Evolutionary conservation across 1,140 invertebrate species (phyloP), one percentile per base, ranked within the genome.

Genomic region (Zeugodacus cucurbitae): DNA sequence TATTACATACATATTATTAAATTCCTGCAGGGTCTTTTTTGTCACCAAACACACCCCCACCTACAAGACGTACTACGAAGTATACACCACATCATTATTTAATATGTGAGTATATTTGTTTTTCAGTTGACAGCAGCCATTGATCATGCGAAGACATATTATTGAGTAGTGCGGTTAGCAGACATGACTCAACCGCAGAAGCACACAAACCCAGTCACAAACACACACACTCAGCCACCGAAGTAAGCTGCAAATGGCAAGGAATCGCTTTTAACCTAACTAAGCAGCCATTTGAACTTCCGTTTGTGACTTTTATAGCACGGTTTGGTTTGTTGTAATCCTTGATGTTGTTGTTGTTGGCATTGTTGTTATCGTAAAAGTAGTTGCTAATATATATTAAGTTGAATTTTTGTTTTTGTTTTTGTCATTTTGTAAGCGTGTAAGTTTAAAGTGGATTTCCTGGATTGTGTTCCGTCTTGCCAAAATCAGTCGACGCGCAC

Each of bases 391-490:
- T 74, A 74, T 64, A 29, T 17, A 48, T 48, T 82, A 48, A 82
- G 41, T 82, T 82, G 34, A 82, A 2, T 82, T 48, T 82, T 48
- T 10, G 48, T 82, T 82, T 48, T 82, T 48, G 26, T 82, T 82
- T 44, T 48, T 48, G 74, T 11, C n/a, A 34, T 82, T 82, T 22
- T 67, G 11, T 44, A 44, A 82, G 74, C 74, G 74, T 82, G 74
- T 82, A 82, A 82, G 74, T 82, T 82, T 82, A 82, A 82, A 82
- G 74, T 82, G 74, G 44, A 82, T 82, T 82, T 82, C 74, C 74
- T 82, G 37, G 41, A 82, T 44, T 82, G 20, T 26, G n/a, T 54
- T 54, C 48, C 74, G 22, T n/a, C 41, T 11, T 29, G 41, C 41
- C 74, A n/a, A 44, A 82, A 82, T 82, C 74, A 82, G 7, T 54